Evolutionary conservation across 2,113 vertebrate species (phyloP).

Genomic region (Rafetus swinhoei): DNA sequence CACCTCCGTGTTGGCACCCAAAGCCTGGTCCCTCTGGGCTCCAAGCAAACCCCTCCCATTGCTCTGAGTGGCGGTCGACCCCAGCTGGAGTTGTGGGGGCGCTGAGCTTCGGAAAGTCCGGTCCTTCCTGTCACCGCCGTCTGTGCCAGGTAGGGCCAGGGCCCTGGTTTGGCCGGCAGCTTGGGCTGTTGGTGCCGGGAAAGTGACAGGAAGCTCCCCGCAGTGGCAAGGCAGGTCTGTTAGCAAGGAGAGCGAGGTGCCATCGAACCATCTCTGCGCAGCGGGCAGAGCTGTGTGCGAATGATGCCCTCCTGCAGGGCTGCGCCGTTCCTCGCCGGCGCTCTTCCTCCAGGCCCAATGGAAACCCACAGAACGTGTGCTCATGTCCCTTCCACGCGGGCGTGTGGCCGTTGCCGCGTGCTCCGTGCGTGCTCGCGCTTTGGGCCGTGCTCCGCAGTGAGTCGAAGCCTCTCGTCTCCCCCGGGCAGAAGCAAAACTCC

Average conservation of each 20-base stretch:
- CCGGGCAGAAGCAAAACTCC: not conserved
- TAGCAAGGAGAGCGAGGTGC: not conserved
- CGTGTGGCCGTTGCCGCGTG: not conserved
- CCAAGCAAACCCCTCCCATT: no score
- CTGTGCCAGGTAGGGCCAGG: not conserved
- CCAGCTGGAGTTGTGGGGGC: not conserved
- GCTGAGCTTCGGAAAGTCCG: not conserved
- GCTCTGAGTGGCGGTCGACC: not conserved
- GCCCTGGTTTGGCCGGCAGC: not conserved
- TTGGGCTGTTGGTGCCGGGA: rapidly evolving
- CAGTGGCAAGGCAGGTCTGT: not conserved
- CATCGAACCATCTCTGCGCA: not conserved
- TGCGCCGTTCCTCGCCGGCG: not conserved
- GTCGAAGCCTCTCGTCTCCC: not conserved
- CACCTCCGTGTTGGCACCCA: no score
- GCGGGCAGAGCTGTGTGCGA: not conserved
- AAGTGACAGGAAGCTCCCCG: not conserved
- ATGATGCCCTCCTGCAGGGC: not conserved
- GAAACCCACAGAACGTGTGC: not conserved
- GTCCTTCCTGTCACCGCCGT: not conserved
- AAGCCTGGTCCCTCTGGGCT: not conserved
- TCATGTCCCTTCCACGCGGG: not conserved
- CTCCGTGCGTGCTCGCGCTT: not conserved
- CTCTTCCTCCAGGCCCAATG: not conserved
- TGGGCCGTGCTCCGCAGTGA: not conserved